A percentile compares a stretch with the other conserved stretches of the same genome.
phyloP scores from a whole-genome alignment of 1,140 invertebrate species.

The Leptestheria dahalacensis region DNA sequence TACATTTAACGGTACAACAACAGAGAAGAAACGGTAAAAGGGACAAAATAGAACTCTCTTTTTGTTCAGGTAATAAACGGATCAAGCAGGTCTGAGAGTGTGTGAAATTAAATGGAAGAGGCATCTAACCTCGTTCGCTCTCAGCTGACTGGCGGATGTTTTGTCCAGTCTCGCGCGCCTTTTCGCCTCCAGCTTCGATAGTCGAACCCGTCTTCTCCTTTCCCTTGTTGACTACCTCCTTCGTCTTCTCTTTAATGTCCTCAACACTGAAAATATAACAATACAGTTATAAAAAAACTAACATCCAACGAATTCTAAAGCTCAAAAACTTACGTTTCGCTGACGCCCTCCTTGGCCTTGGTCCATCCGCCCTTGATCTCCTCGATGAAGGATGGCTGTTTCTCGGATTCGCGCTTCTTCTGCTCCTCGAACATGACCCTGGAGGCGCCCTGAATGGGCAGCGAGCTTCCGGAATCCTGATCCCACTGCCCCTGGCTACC shows the following conservation, averaged over 20 bases:
- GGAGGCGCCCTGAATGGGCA: slow-evolving; percentile 13
- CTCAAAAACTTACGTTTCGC: slow-evolving; percentile 5
- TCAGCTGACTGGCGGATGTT: neutral
- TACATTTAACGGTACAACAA: neutral
- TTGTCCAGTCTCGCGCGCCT: neutral
- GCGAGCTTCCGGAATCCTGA: neutral
- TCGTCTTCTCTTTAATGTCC: neutral
- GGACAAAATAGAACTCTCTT: neutral
- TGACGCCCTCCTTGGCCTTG: neutral
- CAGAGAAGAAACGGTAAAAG: neutral
- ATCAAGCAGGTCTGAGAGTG: too few species aligned
- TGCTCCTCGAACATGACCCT: slow-evolving; percentile 12
- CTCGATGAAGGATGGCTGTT: slow-evolving; percentile 10
- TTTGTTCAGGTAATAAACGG: too few species aligned
- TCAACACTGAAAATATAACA: neutral
- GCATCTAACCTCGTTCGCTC: neutral
- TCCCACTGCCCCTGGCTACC: neutral
- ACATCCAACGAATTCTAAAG: neutral
- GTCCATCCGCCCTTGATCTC: slow-evolving; percentile 11
- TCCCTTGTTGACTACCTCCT: neutral
- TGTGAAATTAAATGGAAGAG: neutral
- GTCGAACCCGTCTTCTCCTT: neutral
- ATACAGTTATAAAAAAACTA: neutral
- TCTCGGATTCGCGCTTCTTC: slow-evolving; percentile 9
- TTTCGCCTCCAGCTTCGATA: neutral